A percentile compares a stretch with the other conserved stretches of the same genome.
These are phyloP conservation scores for Drosophila jambulina DNA, from an alignment of 1,140 invertebrate genomes.

Conservation along the genomic window DNA sequence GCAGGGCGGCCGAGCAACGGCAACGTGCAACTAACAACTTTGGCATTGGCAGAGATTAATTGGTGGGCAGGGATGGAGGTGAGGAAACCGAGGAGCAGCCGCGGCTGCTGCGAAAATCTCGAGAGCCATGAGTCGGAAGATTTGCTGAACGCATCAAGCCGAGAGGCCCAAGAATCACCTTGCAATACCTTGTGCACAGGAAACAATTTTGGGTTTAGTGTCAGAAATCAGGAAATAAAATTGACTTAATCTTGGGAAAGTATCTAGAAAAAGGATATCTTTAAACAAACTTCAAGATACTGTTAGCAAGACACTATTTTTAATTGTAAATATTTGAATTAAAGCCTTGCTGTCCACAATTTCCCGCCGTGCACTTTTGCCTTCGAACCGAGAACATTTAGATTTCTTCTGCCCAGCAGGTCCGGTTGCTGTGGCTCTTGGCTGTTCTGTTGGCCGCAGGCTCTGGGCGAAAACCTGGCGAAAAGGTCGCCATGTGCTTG, in stretches of 20 bases:
- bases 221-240: not conserved
- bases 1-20: slow-evolving; percentile 32
- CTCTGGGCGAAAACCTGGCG: slow-evolving; percentile 56
- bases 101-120: slow-evolving; percentile 52
- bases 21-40: slow-evolving; percentile 84
- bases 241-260: not conserved
- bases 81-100: slow-evolving; percentile 50
- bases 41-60: slow-evolving; percentile 85
- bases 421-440: slow-evolving; percentile 47
- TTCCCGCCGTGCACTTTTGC: slow-evolving; percentile 21
- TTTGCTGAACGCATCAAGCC: slow-evolving; percentile 75
- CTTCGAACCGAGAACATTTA: slow-evolving; percentile 16
- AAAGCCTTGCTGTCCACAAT: not conserved
- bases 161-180: slow-evolving; percentile 68
- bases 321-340: not conserved
- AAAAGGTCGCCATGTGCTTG: slow-evolving; percentile 68
- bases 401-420: slow-evolving; percentile 48
- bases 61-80: slow-evolving; percentile 81
- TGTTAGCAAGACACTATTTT: not conserved
- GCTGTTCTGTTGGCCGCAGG: slow-evolving; percentile 53
- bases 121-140: slow-evolving; percentile 79
- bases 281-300: not conserved
- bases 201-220: not conserved
- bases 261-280: not conserved
- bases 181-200: slow-evolving; percentile 53